A percentile compares a stretch with the other conserved stretches of the same genome.
Evolutionary conservation across 53 echinoderm and acorn worm genomes (phyloP).

Genomic region (Holothuria leucospilota): DNA sequence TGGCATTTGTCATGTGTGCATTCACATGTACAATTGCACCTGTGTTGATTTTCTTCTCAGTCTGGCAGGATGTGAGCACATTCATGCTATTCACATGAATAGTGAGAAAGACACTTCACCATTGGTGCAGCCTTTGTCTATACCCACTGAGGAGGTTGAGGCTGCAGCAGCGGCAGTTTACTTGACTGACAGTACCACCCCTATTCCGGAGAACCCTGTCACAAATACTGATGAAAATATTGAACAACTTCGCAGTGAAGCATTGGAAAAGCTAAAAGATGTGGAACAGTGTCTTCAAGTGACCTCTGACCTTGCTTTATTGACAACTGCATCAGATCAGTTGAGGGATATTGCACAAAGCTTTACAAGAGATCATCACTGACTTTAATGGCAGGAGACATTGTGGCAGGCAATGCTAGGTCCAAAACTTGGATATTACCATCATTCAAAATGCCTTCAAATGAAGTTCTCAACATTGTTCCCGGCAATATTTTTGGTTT

Average conservation of each 20-base stretch:
- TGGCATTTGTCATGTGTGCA: background rate
- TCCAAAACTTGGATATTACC: too few species aligned
- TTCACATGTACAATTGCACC: background rate
- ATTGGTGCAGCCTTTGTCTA: background rate
- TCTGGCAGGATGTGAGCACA: constrained; percentile 3
- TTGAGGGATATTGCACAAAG: background rate
- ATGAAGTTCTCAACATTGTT: too few species aligned
- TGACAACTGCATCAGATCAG: background rate
- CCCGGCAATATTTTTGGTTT: too few species aligned
- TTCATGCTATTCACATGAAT: constrained; percentile 9
- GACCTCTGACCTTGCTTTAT: background rate
- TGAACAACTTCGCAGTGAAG: background rate
- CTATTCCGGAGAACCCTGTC: background rate
- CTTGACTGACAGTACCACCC: background rate
- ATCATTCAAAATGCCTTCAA: too few species aligned
- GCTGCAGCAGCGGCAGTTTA: background rate
- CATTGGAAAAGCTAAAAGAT: background rate
- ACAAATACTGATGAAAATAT: background rate
- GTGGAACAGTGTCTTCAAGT: background rate
- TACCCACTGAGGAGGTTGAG: background rate
- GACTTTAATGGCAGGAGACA: too few species aligned
- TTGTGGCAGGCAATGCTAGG: too few species aligned
- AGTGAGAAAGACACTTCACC: background rate
- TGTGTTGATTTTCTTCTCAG: constrained; percentile 9
- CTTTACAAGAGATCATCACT: background rate